Evolutionary conservation across 2,113 vertebrate genomes (phyloP).

Genomic region (Alosa alosa): DNA sequence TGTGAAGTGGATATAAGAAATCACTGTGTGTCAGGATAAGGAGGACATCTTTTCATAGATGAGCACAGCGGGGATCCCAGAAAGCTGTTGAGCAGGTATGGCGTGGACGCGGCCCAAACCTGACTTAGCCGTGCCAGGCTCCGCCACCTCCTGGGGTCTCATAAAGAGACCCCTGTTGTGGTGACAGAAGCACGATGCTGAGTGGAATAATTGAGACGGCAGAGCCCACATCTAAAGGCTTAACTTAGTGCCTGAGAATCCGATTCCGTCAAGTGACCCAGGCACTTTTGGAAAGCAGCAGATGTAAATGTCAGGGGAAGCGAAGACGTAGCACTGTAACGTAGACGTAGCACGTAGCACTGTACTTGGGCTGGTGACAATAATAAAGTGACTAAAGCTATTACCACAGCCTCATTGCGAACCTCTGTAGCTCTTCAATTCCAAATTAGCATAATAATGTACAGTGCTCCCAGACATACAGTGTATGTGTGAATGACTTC

Average conservation of each 20-base stretch:
- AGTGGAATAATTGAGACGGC: neutral
- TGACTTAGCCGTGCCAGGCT: neutral
- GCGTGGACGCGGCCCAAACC: neutral
- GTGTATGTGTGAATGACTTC: neutral
- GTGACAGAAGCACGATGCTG: neutral
- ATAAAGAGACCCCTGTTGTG: neutral
- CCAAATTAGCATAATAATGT: neutral
- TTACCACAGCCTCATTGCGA: neutral
- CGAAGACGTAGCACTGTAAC: neutral
- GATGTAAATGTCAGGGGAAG: conserved; percentile 27
- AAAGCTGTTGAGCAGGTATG: neutral
- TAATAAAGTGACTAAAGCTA: neutral
- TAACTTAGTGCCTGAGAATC: conserved; percentile 10
- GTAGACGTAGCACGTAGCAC: too few species aligned
- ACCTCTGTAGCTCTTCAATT: neutral
- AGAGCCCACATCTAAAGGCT: neutral
- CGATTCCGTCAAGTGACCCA: neutral
- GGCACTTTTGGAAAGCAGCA: conserved; percentile 28
- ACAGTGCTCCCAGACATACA: neutral
- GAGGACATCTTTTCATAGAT: neutral
- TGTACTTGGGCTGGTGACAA: neutral
- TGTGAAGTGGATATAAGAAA: neutral
- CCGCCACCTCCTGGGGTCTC: neutral
- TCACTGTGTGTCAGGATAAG: neutral
- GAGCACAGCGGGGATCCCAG: neutral